Evolutionary conservation across 2,888 invertebrate species (phyloP).

Genomic region (Cyclophora albipunctata): DNA sequence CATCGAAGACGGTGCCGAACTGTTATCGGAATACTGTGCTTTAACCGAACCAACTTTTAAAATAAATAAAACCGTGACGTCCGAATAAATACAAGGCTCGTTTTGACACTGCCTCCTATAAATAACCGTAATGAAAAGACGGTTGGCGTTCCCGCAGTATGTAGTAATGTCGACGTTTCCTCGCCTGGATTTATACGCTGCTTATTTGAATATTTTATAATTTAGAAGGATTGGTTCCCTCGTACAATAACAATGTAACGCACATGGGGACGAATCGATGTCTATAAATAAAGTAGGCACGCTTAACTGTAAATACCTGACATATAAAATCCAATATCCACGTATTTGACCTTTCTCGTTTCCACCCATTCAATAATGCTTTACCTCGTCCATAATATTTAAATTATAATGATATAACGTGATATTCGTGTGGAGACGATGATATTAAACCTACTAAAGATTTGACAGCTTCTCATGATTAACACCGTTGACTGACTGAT

Average conservation of each 20-base stretch:
- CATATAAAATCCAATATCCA: conserved; percentile 6
- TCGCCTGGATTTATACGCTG: conserved; percentile 61
- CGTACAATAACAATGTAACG: conserved; percentile 33
- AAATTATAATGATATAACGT: too few species aligned
- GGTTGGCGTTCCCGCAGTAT: conserved; percentile 60
- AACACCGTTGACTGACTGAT: too few species aligned
- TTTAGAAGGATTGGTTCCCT: conserved; percentile 48
- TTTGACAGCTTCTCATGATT: too few species aligned
- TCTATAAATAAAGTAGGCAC: conserved; percentile 5
- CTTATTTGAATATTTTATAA: conserved; percentile 67
- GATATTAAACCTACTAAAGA: too few species aligned
- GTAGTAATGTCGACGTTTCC: conserved; percentile 60
- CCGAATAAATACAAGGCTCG: conserved; percentile 66
- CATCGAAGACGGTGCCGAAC: conserved; percentile 41
- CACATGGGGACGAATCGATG: conserved; percentile 18
- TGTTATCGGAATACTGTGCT: conserved; percentile 64
- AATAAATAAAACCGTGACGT: conserved; percentile 65
- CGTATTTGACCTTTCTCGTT: conserved; percentile 13
- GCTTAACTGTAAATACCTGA: conserved; percentile 10
- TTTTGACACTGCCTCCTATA: conserved; percentile 70
- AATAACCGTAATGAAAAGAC: conserved; percentile 73
- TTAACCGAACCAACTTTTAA: conserved; percentile 62
- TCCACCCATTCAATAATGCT: too few species aligned
- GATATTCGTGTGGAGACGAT: too few species aligned
- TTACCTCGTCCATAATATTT: too few species aligned